Conservation (phyloP, 2,888 invertebrate genomes). For the Labia minor region DNA sequence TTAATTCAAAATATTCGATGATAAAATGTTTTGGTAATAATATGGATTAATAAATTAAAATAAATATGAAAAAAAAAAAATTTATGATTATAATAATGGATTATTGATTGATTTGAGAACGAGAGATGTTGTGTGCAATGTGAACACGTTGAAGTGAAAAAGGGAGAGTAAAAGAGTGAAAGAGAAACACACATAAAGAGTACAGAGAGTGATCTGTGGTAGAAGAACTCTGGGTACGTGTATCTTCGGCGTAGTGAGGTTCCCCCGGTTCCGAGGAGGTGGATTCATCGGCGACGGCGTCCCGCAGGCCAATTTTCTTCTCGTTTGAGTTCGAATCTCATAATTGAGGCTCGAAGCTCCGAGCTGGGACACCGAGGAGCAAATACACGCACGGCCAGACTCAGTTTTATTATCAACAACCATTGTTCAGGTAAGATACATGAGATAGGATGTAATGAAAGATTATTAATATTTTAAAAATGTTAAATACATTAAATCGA, state of each 20-base stretch:
- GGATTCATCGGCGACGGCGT: conserved; percentile 4
- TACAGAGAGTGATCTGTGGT: neutral
- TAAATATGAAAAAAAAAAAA: no score
- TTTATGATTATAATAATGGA: no score
- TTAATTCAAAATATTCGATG: no score
- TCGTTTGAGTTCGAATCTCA: neutral
- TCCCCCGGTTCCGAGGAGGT: neutral
- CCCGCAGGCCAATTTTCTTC: neutral
- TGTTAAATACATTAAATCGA: no score
- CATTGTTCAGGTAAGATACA: no score
- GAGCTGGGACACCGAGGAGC: neutral
- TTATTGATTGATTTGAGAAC: no score
- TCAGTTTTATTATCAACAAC: no score
- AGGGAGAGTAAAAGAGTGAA: neutral
- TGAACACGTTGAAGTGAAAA: neutral
- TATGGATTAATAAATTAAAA: no score
- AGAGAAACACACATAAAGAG: neutral
- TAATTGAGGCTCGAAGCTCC: neutral
- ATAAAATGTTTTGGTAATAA: no score
- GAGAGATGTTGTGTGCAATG: neutral
- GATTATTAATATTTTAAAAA: no score
- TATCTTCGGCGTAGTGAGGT: neutral
- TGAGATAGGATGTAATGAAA: no score
- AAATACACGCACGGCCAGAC: no score
- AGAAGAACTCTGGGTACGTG: conserved; percentile 1